Conservation (phyloP, 1,140 invertebrate genomes). For the Drosophila elegans region DNA sequence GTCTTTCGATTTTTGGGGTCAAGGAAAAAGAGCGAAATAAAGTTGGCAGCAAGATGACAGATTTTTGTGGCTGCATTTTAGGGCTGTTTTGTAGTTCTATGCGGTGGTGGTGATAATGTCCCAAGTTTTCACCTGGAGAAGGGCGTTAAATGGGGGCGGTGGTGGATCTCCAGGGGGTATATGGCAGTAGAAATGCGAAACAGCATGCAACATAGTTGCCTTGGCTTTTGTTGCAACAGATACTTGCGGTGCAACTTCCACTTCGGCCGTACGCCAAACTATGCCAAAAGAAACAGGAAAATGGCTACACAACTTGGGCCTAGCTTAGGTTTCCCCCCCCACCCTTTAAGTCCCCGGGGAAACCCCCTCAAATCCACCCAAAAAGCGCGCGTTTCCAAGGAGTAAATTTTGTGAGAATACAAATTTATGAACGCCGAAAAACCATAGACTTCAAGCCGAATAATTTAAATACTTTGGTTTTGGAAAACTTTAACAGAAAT, state of each 20-base stretch:
- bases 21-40: slow-evolving; percentile 4
- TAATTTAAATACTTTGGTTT: background rate
- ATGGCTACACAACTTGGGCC: slow-evolving; percentile 30
- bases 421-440: slow-evolving; percentile 18
- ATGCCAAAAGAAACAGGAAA: slow-evolving; percentile 56
- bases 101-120: slow-evolving; percentile 53
- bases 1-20: background rate
- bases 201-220: slow-evolving; percentile 42
- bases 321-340: background rate
- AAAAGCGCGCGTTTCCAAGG: background rate
- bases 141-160: background rate
- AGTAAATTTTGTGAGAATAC: slow-evolving; percentile 8
- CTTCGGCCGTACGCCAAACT: slow-evolving; percentile 48
- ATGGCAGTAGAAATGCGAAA: slow-evolving; percentile 4
- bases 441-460: background rate
- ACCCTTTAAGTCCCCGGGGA: background rate
- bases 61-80: slow-evolving; percentile 51
- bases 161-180: background rate
- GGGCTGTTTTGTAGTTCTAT: slow-evolving; percentile 47
- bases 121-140: slow-evolving; percentile 28
- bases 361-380: background rate
- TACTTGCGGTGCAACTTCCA: slow-evolving; percentile 60
- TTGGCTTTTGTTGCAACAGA: slow-evolving; percentile 42
- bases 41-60: slow-evolving; percentile 42
- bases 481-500: background rate